Evolutionary conservation across 2,113 vertebrate genomes (phyloP), one percentile per base, ranked within the genome.

Genomic region (Aepyceros melampus): DNA sequence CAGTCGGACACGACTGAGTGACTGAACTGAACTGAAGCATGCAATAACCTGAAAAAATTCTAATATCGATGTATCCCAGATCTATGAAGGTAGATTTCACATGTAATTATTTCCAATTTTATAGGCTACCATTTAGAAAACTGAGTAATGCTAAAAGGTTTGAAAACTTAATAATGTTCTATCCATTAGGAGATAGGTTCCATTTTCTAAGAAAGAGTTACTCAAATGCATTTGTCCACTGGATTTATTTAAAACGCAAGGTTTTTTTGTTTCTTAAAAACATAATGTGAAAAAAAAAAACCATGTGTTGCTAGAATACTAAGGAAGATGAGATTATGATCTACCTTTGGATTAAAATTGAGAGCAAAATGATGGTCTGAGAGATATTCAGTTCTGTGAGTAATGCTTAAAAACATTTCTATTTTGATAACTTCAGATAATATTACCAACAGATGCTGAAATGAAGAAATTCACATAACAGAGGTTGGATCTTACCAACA

Each of bases 401-500:
- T 49, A 91, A 93, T 87, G 12, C 16, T 92, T 25, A 8, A 92
- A 83, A 79, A 33, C 8, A 53, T 89, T 93, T 23, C 40, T 58
- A 58, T 84, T 96, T 96, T 94, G 58, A 74, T 79, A 94, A 89
- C 71, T 94, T 92, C n/a, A 51, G 55, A 89, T 91, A 79, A 79
- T 76, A 43, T 90, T 88, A 95, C 47, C 40, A 60, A 90, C 53
- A 76, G 17, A 92, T 29, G 56, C 45, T 92, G 45, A 90, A 95
- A 96, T 95, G 86, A 92, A 95, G 60, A 47, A 58, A 91, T 74
- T 87, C n/a, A 84, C 10, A 36, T 74, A 94, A 81, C 56, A 94
- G 43, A 91, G 15, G 79, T 13, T 7, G 87, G 79, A 84, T 53
- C 49, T 96, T 56, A 47, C n/a, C 62, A 89, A 79, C 16, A 84